Evolutionary conservation across 2,113 vertebrate species (phyloP), one percentile per base, ranked within the genome.

Genomic region (Spermophilus dauricus): DNA sequence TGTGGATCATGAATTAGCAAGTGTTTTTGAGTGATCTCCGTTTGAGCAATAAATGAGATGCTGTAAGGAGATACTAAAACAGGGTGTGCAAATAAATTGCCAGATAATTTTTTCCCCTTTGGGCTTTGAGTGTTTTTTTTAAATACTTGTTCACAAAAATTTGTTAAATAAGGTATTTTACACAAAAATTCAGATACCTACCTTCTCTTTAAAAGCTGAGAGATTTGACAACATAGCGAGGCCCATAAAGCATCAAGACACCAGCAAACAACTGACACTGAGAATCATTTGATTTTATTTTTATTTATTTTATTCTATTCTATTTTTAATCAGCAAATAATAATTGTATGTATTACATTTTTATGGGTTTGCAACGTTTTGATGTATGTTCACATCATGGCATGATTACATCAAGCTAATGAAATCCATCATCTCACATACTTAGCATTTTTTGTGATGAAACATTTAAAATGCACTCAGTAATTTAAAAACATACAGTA

Each of bases 311-410:
- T 32, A n/a, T 53, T 69, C 28, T 86, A 22, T 72, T n/a, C 42
- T 67, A 45, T 82, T 75, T 91, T 90, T 85, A 89, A 39, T 30
- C 70, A 51, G 45, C 30, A 72, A 96, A 83, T 63, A 63, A 70
- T 63, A 34, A 61, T 58, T 56, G 22, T 6, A 53, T 24, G 22
- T 65, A 53, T 80, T 70, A 42, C 4, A 72, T 72, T 18, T 84
- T 53, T n/a, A 20, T 53, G 45, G 5, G 39, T 16, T 45, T 69
- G 7, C 10, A 70, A 63, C 48, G 12, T 28, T 77, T 42, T 85
- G 18, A 78, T 69, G 70, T 5, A 22, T 69, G 42, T 26, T 70
- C 75, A n/a, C 17, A 78, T 63, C 2, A 26, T 32, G 45, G 4
- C 32, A 75, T 91, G 17, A 65, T n/a, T 85, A 63, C 77, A 37